phyloP scores from a whole-genome alignment of 2,113 vertebrate species.

The Thalassarche chlororhynchos region DNA sequence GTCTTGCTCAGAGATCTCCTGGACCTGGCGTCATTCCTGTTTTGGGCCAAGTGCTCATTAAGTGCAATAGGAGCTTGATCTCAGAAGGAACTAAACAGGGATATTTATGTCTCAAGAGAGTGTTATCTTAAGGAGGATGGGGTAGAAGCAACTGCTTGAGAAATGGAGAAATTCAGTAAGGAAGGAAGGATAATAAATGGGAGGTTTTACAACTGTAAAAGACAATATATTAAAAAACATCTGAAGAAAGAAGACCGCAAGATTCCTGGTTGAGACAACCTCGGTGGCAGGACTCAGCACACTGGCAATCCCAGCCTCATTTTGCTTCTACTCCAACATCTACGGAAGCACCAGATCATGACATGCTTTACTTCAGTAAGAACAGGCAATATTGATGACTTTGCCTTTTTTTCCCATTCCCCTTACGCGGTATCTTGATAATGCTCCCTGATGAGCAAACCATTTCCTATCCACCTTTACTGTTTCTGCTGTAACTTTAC shows the following conservation, averaged over 20 bases:
- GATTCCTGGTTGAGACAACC: not conserved
- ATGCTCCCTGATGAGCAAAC: not conserved
- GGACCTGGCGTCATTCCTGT: not conserved
- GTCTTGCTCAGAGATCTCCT: not conserved
- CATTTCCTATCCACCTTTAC: not conserved
- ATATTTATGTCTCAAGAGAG: not conserved
- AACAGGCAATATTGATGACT: not conserved
- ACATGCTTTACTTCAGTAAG: not conserved
- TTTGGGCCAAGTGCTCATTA: not conserved
- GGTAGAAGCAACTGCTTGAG: not conserved
- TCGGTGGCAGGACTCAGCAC: not conserved
- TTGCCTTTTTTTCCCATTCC: not conserved
- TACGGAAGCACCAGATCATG: not conserved
- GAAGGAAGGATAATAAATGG: not conserved
- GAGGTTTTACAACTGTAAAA: not conserved
- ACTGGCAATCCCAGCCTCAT: not conserved
- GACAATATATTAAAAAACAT: not conserved
- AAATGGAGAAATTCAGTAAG: not conserved
- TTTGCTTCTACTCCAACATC: not conserved
- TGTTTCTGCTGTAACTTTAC: not conserved
- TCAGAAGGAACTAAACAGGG: not conserved
- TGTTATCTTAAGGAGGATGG: not conserved
- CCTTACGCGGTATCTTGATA: accelerated
- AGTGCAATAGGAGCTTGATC: not conserved
- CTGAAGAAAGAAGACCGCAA: not conserved